Evolutionary conservation across 53 echinoderm and acorn worm species (phyloP).

Genomic region (Temnopleurus reevesii): DNA sequence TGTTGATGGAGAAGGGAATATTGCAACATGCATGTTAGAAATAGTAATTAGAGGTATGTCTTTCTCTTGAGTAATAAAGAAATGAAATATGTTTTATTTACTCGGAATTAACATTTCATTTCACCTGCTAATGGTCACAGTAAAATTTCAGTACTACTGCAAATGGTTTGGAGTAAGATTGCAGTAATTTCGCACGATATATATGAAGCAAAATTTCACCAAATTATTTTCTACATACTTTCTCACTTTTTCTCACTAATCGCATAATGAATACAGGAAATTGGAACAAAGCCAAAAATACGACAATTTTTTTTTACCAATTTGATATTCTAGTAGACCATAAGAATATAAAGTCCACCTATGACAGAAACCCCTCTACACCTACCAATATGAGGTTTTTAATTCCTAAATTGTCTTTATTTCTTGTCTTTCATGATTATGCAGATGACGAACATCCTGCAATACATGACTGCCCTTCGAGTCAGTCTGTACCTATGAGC

Average conservation of each 20-base stretch:
- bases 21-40: background rate
- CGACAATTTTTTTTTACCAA: too few species aligned
- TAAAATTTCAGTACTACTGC: background rate
- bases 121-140: background rate
- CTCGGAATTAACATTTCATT: background rate
- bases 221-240: background rate
- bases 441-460: background rate
- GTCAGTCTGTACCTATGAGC: background rate
- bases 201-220: background rate
- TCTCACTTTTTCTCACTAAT: background rate
- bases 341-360: too few species aligned
- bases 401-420: background rate
- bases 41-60: background rate
- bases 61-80: background rate
- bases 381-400: background rate
- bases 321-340: too few species aligned
- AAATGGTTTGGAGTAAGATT: background rate
- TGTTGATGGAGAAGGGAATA: background rate
- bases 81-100: background rate
- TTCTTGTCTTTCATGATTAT: too few species aligned
- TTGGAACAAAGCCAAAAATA: too few species aligned
- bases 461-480: too few species aligned
- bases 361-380: too few species aligned
- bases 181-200: background rate
- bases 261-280: too few species aligned